Conservation (phyloP, 2,797 vertebrate genomes). For the Eulemur rubriventer region DNA sequence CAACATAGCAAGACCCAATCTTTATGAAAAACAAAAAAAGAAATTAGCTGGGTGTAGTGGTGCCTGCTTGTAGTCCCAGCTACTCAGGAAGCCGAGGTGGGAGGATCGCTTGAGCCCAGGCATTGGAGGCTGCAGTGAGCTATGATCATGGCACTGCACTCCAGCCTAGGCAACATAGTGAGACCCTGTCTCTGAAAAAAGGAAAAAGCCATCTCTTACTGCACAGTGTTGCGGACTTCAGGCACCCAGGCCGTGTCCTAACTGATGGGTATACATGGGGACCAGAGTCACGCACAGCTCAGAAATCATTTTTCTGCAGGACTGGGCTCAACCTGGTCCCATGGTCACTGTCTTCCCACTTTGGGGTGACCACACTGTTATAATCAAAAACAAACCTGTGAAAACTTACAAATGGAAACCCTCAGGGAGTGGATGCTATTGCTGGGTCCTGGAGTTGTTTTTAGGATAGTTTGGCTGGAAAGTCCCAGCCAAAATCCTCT, state of each 20-base stretch:
- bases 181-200: background rate
- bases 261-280: rapidly evolving
- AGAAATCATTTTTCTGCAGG: background rate
- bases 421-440: rapidly evolving
- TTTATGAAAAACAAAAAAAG: background rate
- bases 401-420: background rate
- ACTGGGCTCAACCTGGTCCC: background rate
- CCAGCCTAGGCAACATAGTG: background rate
- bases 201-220: background rate
- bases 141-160: too few species aligned
- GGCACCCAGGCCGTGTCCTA: background rate
- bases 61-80: background rate
- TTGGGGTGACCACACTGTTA: background rate
- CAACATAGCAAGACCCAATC: background rate
- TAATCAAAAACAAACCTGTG: background rate
- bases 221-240: too few species aligned
- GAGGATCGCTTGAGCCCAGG: background rate
- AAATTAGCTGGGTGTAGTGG: background rate
- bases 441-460: background rate
- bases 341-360: background rate
- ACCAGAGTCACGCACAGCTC: background rate
- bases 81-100: background rate
- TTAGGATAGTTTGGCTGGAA: background rate
- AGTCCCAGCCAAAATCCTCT: background rate
- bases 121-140: too few species aligned